Evolutionary conservation across 1,140 invertebrate genomes (phyloP), one percentile per base, ranked within the genome.

Genomic region (Mya arenaria): DNA sequence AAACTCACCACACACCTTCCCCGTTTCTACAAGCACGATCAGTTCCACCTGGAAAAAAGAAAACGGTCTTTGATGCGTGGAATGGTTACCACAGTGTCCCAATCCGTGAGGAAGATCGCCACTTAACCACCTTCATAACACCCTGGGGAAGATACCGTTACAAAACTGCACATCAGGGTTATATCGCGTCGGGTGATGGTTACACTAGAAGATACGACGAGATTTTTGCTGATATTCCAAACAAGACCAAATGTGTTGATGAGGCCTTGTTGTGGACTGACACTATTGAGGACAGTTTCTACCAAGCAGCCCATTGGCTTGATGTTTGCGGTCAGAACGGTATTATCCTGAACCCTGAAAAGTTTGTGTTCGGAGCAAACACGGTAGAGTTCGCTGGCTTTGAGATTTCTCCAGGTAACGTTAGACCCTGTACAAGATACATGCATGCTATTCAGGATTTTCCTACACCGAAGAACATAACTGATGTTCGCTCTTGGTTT

Each of bases 321-420:
- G 82, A 87, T 41, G 25, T 75, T 6, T 89, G 85, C 72, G 85
- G 82, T 48, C 34, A 81, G 28, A 82, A 85, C 39, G 78, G 84
- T 30, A 91, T 89, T 25, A 91, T 75, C 5, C 82, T 92, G 23
- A 91, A 89, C 68, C 75, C 84, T 10, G 60, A 84, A 4, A 92
- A 90, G 71, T 86, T 87, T 48, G n/a, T 23, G 13, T 87, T 91
- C 28, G 85, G 52, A 13, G 8, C 55, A 62, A 30, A 77, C 10
- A 71, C 25, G 0, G 82, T 89, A 0, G 80, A 87, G 17, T 92
- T 86, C 68, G 86, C 85, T 6, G 87, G 88, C n/a, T 87, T 84
- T 52, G 84, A 80, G 69, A 87, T 89, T 48, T 71, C 78, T 6
- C n/a, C 25, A 81, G 15, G 52, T 52, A 62, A n/a, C n/a, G 85